Percentiles rank a stretch among this genome's conserved stretches.
Evolutionary conservation across 1,140 invertebrate genomes (phyloP).

Genomic region (Ceratosolen fusciceps): DNA sequence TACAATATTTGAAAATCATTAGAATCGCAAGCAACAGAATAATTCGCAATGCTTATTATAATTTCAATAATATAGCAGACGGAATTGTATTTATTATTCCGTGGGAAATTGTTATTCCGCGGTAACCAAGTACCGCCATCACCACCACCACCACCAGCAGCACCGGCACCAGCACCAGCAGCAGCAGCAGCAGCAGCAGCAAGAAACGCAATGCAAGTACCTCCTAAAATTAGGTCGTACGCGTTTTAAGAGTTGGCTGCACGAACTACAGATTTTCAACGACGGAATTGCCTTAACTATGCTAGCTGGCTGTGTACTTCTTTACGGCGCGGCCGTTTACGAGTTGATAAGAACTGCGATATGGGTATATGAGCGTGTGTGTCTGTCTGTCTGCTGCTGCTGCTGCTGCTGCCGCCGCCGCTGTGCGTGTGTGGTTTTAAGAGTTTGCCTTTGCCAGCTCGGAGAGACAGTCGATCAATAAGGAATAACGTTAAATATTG

Average conservation of each 20-base stretch:
- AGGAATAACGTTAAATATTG: not conserved
- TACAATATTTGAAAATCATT: too few species aligned
- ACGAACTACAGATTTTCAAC: constrained; percentile 40
- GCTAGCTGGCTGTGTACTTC: constrained; percentile 14
- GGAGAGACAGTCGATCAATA: constrained; percentile 4
- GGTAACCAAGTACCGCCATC: not conserved
- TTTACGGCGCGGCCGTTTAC: not conserved
- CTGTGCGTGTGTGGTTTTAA: not conserved
- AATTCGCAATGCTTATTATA: too few species aligned
- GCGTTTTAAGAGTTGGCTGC: not conserved
- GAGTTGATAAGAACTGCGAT: not conserved
- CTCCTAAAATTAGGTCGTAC: constrained; percentile 38
- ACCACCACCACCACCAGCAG: too few species aligned
- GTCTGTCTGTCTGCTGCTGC: too few species aligned
- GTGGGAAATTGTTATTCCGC: not conserved
- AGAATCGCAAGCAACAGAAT: too few species aligned
- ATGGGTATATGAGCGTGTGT: not conserved
- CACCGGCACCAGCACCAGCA: not conserved
- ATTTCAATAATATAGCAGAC: too few species aligned
- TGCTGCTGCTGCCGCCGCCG: too few species aligned
- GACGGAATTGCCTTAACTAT: constrained; percentile 42
- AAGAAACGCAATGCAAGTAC: not conserved
- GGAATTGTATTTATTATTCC: too few species aligned
- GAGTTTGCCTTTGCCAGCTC: not conserved
- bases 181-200: too few species aligned